Evolutionary conservation across 1,140 invertebrate species (phyloP), one percentile per base, ranked within the genome.

Genomic region (Drosophila prosaltans): DNA sequence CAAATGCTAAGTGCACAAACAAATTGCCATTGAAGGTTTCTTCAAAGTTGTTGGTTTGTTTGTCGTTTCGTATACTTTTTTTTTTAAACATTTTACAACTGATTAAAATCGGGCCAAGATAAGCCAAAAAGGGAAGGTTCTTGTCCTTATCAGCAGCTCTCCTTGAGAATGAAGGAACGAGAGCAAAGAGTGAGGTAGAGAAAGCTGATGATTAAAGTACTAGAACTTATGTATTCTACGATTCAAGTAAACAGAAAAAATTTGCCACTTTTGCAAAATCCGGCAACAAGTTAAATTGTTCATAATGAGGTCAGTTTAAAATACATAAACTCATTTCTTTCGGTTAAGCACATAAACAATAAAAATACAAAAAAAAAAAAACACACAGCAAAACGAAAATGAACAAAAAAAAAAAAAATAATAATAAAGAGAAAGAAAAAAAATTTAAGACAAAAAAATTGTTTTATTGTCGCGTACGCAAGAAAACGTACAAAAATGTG

Each of bases 401-500:
- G 64, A 75, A 71, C 72, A 68, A 73, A 74, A 74, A 66, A 61
- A 58, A 58, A 59, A 55, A 51, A 74, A 39, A 39, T 24, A 28
- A 32, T 16, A 28, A 3, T 30, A 30, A 30, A 2, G 62, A 45
- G 51, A 55, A 51, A 74, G 7, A 39, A 57, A 57, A 32, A 32
- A 30, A 77, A 76, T 77, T 77, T 64, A 54, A 74, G 1, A 40
- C 24, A 57, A 32, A 32, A 30, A 77, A 76, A 77, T 77, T 64
- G 60, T 70, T 76, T 76, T 77, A 77, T 77, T 77, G 74, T 77
- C 73, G 74, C 74, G 74, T 77, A 77, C 74, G 74, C 74, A 77
- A 77, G 74, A 77, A 76, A 54, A 77, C 74, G 74, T 77, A 76
- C 74, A 77, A 65, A 77, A 77, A 77, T 77, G 73, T 77, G 74